phyloP scores from a whole-genome alignment of 1,140 invertebrate species.

The Gryon sp. region DNA sequence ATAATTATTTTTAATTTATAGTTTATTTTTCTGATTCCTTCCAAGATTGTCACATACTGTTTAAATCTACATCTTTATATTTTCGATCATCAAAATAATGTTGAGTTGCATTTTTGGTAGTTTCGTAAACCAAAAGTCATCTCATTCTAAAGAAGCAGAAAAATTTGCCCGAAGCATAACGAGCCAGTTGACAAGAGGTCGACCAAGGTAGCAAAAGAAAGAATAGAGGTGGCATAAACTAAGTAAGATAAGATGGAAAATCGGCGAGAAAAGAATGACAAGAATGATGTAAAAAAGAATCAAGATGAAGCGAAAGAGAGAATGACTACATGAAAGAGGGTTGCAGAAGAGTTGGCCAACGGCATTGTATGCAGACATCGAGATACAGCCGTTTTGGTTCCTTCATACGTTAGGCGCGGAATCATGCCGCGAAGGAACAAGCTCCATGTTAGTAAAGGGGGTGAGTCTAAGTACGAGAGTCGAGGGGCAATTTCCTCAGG shows the following conservation, averaged over 20 bases:
- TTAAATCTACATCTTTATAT: too few species aligned
- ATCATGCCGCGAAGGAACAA: conserved; percentile 66
- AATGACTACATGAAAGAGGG: conserved; percentile 8
- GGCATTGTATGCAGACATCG: conserved; percentile 74
- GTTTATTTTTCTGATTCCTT: too few species aligned
- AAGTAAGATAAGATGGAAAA: conserved; percentile 30
- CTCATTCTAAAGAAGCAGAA: conserved; percentile 44
- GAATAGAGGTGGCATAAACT: conserved; percentile 6
- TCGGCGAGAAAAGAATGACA: conserved; percentile 19
- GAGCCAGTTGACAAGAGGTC: conserved; percentile 47
- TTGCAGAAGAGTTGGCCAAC: conserved; percentile 51
- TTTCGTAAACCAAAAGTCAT: conserved; percentile 36
- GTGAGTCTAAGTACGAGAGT: conserved; percentile 20
- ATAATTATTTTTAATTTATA: too few species aligned
- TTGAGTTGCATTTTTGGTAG: too few species aligned
- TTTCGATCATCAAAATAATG: too few species aligned
- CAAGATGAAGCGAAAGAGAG: conserved; percentile 10
- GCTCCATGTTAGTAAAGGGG: conserved; percentile 27
- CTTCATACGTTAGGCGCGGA: conserved; percentile 65
- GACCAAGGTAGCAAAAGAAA: conserved; percentile 31
- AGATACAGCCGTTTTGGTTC: conserved; percentile 71
- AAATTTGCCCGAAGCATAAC: conserved; percentile 17
- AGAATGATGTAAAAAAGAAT: conserved; percentile 23
- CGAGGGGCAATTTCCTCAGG: conserved; percentile 23
- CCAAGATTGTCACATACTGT: too few species aligned